Percentiles rank a stretch among this genome's conserved stretches.
These are phyloP conservation scores for Pachyramphus minor DNA, from an alignment of 2,113 vertebrate genomes.

Conservation along the genomic window DNA sequence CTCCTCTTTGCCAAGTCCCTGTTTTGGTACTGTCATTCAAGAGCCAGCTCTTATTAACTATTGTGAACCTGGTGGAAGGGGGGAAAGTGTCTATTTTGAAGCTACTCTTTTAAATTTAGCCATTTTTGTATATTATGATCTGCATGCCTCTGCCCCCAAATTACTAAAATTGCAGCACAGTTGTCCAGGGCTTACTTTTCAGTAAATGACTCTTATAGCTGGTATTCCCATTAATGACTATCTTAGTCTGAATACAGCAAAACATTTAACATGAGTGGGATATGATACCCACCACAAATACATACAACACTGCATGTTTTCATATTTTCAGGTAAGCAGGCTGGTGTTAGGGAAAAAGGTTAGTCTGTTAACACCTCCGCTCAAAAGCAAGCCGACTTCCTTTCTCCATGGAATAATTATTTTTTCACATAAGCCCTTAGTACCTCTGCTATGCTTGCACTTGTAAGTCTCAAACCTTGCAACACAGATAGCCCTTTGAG, in stretches of 20 bases:
- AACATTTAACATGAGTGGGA: background rate
- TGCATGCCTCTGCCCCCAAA: background rate
- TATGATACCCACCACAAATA: background rate
- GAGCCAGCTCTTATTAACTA: background rate
- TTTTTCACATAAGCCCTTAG: slow-evolving; percentile 46
- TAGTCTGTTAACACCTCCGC: slow-evolving; percentile 55
- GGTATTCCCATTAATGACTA: slow-evolving; percentile 11
- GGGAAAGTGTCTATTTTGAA: background rate
- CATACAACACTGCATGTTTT: background rate
- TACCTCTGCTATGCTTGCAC: slow-evolving; percentile 52
- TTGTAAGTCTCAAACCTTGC: slow-evolving; percentile 20
- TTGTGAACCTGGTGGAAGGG: background rate
- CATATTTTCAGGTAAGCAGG: slow-evolving; percentile 40
- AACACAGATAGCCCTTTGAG: slow-evolving; percentile 51
- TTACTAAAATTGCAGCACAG: slow-evolving; percentile 23
- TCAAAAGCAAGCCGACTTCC: slow-evolving; percentile 53
- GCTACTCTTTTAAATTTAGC: background rate
- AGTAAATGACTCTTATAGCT: slow-evolving; percentile 25
- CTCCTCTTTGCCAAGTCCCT: background rate
- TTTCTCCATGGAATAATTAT: slow-evolving; percentile 39
- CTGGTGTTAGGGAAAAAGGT: slow-evolving; percentile 7
- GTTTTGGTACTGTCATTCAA: slow-evolving; percentile 1
- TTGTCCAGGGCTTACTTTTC: slow-evolving; percentile 14
- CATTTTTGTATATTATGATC: background rate
- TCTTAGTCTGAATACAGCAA: background rate